These are phyloP conservation scores for Drosophila tristis DNA, from an alignment of 1,140 invertebrate genomes.

Conservation along the genomic window DNA sequence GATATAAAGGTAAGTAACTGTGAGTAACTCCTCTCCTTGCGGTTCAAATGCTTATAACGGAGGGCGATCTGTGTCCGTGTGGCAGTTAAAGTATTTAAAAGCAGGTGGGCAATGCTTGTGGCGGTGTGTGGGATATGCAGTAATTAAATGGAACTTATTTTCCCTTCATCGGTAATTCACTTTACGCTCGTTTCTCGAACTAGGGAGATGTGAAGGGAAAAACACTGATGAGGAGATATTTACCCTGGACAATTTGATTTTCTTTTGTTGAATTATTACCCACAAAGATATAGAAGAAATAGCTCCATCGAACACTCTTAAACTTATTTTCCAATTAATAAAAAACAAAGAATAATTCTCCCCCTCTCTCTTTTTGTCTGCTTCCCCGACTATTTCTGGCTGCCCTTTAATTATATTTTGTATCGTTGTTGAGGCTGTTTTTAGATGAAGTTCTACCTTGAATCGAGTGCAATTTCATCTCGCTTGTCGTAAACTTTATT, in stretches of 20 bases:
- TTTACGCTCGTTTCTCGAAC: not conserved
- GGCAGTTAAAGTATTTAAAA: too few species aligned
- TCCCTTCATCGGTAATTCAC: slow-evolving; percentile 9
- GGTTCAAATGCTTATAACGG: not conserved
- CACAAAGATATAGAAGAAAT: too few species aligned
- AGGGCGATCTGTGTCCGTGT: too few species aligned
- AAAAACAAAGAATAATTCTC: too few species aligned
- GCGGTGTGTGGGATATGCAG: slow-evolving; percentile 6
- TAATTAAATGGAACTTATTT: slow-evolving; percentile 72
- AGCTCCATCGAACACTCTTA: too few species aligned
- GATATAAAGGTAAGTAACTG: slow-evolving; percentile 90
- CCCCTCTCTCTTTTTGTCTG: too few species aligned
- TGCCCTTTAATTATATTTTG: slow-evolving; percentile 57
- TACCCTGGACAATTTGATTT: too few species aligned
- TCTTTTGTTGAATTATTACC: too few species aligned
- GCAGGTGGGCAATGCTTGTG: not conserved
- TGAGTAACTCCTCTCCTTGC: too few species aligned
- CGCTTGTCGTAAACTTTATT: slow-evolving; percentile 62
- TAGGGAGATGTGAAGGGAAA: not conserved
- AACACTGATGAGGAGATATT: too few species aligned
- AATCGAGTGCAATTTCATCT: slow-evolving; percentile 30
- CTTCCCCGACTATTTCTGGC: not conserved
- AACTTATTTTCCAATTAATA: too few species aligned
- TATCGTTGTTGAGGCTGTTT: slow-evolving; percentile 29
- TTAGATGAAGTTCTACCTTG: slow-evolving; percentile 10